These are phyloP conservation scores for Nanorana parkeri DNA, from an alignment of 2,113 vertebrate genomes.

Conservation along the genomic window DNA sequence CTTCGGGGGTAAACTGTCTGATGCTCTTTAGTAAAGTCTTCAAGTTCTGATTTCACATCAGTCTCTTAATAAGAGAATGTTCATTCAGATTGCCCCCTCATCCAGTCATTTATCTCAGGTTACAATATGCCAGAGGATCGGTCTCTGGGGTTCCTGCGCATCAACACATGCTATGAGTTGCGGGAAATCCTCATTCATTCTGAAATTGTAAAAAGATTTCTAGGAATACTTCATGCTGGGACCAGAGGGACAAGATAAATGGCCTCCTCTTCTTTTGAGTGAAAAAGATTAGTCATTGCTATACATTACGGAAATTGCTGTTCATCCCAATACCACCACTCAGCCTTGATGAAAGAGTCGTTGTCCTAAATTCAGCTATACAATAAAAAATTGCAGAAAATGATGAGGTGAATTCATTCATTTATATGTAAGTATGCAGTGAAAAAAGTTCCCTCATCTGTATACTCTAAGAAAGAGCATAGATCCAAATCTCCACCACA, in stretches of 20 bases:
- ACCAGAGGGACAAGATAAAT: constrained; percentile 15
- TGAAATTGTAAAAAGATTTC: constrained; percentile 13
- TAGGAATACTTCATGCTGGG: background rate
- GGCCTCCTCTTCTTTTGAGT: background rate
- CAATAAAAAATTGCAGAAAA: too few relatives aligned
- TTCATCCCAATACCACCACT: background rate
- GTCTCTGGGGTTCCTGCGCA: background rate
- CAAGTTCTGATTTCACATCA: too few relatives aligned
- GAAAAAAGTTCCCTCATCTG: too few relatives aligned
- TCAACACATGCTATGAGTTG: background rate
- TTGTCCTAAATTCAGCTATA: too few relatives aligned
- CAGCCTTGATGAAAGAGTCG: background rate
- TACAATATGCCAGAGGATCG: background rate
- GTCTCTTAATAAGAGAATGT: too few relatives aligned
- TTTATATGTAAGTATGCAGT: too few relatives aligned
- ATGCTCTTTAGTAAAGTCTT: too few relatives aligned
- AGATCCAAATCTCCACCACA: too few relatives aligned
- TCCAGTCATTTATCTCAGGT: background rate
- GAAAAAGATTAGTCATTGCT: background rate
- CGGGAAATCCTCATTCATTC: background rate
- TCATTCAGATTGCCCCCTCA: too few relatives aligned
- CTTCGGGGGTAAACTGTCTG: too few relatives aligned
- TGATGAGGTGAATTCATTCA: too few relatives aligned
- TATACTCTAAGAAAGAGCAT: too few relatives aligned
- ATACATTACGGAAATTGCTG: background rate